Conservation (phyloP, 2,113 vertebrate genomes). For the Mohoua ochrocephala region DNA sequence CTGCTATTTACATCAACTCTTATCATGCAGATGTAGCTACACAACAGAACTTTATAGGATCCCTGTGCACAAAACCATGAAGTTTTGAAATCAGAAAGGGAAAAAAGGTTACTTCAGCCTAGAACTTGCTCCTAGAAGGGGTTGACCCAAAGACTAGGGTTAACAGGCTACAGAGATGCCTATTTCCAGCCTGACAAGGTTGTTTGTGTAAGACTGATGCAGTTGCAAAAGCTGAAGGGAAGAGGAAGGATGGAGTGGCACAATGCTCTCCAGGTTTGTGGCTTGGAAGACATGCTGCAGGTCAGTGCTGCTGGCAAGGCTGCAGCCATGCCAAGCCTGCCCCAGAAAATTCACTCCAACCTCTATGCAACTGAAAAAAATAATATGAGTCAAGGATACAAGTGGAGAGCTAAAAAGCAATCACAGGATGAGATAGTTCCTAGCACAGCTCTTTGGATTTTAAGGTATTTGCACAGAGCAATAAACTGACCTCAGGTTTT, state of each 20-base stretch:
- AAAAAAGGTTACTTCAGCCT: neutral
- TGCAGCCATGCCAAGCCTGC: neutral
- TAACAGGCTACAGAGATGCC: neutral
- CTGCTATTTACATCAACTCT: neutral
- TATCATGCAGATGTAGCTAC: neutral
- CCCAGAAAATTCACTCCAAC: neutral
- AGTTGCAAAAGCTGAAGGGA: neutral
- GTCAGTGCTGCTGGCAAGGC: neutral
- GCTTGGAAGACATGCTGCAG: neutral
- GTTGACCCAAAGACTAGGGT: neutral
- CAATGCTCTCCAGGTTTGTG: neutral
- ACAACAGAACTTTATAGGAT: neutral
- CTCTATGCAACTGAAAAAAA: neutral
- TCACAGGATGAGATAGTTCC: neutral
- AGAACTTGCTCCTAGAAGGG: neutral
- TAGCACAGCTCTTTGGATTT: neutral
- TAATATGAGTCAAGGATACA: neutral
- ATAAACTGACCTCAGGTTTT: neutral
- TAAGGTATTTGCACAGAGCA: neutral
- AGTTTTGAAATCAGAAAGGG: neutral
- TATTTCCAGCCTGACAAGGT: neutral
- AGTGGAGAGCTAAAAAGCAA: neutral
- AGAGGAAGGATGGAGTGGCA: neutral
- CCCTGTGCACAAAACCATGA: neutral
- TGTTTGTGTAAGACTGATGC: neutral